Evolutionary conservation across 2,113 vertebrate species (phyloP), one percentile per base, ranked within the genome.

Genomic region (Dicentrarchus labrax): DNA sequence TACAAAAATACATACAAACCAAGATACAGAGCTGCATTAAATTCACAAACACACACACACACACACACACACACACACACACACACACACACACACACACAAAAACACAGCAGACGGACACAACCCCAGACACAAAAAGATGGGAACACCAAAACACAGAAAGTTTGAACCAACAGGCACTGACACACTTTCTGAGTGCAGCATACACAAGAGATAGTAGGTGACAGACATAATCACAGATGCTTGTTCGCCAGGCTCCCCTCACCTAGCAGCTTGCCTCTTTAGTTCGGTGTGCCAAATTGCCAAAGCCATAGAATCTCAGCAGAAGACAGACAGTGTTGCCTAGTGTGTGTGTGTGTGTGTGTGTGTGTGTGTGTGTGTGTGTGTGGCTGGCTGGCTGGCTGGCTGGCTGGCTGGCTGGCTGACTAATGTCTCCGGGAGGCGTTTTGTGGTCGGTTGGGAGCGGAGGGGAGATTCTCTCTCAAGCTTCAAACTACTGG

Each of bases 181-280:
- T 74, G 19, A 57, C 21, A 60, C 56, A 80, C 60, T 83, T 76
- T 74, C 68, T 82, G 73, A 80, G 66, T 76, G 47, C 72, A 59
- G 54, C 70, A 71, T 75, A 79, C 89, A 85, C 83, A 73, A 85
- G 86, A 87, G 88, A 91, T 80, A 74, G 76, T 47, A 89, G 89
- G 91, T 89, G 92, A 91, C 91, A 92, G 90, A 92, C 91, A 93
- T 51, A 85, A 84, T 87, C 88, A 89, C 90, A 93, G 91, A 93
- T 92, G 92, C 90, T 88, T 90, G 87, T 93, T 91, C 47, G 68
- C 86, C 85, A 92, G 84, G 68, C 84, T 90, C 71, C 84, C 85
- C 83, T 94, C 88, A 91, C 92, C 91, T 90, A 92, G 90, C 94
- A 93, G 91, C 93, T 93, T 94, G 89, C 64, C 88, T 88, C 82